Evolutionary conservation across 2,113 vertebrate genomes (phyloP), one percentile per base, ranked within the genome.

Genomic region (Amphiprion percula): DNA sequence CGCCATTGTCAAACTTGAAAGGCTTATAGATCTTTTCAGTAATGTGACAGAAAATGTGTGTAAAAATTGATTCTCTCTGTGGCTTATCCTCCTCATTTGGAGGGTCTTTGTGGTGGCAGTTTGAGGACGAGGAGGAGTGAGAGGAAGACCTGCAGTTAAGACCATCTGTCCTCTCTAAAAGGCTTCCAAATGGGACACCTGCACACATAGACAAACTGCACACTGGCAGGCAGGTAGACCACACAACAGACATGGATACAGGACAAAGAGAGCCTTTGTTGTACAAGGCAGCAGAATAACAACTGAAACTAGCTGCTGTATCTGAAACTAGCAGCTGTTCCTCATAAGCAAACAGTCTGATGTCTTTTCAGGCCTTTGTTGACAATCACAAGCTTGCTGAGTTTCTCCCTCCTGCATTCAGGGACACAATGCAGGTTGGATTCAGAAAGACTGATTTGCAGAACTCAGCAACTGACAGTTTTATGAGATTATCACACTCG

Each of bases 131-230:
- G 52, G 78, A 23, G 44, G 62, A 82, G 64, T 67, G 77, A 68
- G 68, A 83, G 41, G 65, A 80, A 71, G 82, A 87, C 73, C 77
- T 90, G 76, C 72, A 84, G 86, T 82, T 63, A 15, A 28, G 52
- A 60, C 88, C 91, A 94, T 92, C 91, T 94, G 93, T 91, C 77
- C 53, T 26, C 59, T 68, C 24, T 30, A 30, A 52, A 68, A 74
- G 26, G 17, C 16, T 14, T 83, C 65, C 58, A 82, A 84, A 33
- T 47, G 44, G 68, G 66, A 23, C 46, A 62, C 50, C 16, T 10
- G 11, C 23, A 41, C 39, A 41, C 39, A 41, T 15, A 44, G 3
- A 15, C 41, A 15, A 12, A 44, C 41, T 44, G 3, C 1, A 44
- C 41, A 4, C 41, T 44, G 11, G 41, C 41, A 44, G 41, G 41